Evolutionary conservation across 2,888 invertebrate genomes (phyloP).

Genomic region (Molorchus minor): DNA sequence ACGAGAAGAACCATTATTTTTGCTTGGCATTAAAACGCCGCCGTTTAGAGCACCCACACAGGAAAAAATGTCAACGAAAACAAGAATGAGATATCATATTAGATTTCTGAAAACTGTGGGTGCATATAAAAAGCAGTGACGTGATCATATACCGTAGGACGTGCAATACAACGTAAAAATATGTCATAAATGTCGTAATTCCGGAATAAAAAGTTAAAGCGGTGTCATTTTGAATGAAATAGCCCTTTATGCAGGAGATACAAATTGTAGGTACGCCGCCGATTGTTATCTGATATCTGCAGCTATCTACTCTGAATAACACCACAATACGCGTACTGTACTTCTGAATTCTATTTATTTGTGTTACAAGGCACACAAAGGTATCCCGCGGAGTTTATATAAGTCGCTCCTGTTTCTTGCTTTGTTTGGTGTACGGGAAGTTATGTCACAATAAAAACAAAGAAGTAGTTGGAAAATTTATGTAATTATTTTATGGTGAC

Average conservation of each 20-base stretch:
- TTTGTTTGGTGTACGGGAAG: slow-evolving; percentile 8
- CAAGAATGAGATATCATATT: slow-evolving; percentile 16
- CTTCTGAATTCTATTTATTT: slow-evolving; percentile 42
- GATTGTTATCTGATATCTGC: slow-evolving; percentile 47
- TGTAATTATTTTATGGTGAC: not conserved
- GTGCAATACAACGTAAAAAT: slow-evolving; percentile 10
- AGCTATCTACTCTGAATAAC: slow-evolving; percentile 44
- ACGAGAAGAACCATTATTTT: not conserved
- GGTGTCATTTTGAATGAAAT: slow-evolving; percentile 17
- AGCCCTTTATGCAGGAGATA: slow-evolving; percentile 32
- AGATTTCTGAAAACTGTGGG: slow-evolving; percentile 23
- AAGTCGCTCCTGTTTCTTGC: slow-evolving; percentile 6
- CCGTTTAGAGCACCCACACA: not conserved
- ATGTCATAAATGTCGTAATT: slow-evolving; percentile 17
- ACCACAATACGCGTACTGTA: slow-evolving; percentile 35
- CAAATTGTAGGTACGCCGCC: slow-evolving; percentile 32
- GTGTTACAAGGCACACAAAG: slow-evolving; percentile 35
- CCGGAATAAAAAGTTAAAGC: slow-evolving; percentile 2
- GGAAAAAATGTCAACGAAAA: not conserved
- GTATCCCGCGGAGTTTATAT: slow-evolving; percentile 9
- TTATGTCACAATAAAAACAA: not conserved
- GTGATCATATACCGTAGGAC: slow-evolving; percentile 6
- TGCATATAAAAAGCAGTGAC: slow-evolving; percentile 1
- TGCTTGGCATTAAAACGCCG: not conserved
- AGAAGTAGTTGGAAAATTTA: not conserved